These are phyloP conservation scores for Numida meleagris DNA, from an alignment of 2,113 vertebrate species.

Conservation along the genomic window DNA sequence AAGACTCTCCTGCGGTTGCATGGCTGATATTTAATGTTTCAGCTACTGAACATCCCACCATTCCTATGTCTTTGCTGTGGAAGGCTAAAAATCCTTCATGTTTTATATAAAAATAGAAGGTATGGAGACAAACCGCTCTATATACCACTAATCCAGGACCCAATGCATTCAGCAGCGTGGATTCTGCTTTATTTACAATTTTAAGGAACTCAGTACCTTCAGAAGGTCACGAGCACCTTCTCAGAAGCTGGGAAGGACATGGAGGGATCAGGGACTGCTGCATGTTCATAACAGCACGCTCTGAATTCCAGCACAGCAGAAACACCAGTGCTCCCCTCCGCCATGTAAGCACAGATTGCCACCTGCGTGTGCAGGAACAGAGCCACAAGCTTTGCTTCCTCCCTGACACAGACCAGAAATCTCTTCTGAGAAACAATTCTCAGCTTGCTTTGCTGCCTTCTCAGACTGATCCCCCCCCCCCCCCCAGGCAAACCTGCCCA, in stretches of 20 bases:
- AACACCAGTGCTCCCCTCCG: rapidly evolving
- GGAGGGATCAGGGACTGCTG: neutral
- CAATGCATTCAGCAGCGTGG: neutral
- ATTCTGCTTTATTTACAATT: neutral
- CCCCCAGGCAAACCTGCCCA: neutral
- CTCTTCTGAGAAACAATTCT: neutral
- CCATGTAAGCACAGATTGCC: neutral
- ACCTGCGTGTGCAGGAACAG: neutral
- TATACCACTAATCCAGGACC: neutral
- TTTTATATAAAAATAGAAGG: neutral
- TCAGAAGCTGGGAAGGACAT: neutral
- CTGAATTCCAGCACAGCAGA: neutral
- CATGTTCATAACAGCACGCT: rapidly evolving
- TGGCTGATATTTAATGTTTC: neutral
- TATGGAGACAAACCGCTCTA: neutral
- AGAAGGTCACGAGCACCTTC: neutral
- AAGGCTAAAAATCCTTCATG: conserved; percentile 32
- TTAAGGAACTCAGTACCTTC: neutral
- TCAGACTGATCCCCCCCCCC: neutral
- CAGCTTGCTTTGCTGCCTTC: neutral
- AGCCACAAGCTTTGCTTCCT: neutral
- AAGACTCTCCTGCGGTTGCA: neutral
- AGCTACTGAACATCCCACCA: neutral
- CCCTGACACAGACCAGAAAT: neutral
- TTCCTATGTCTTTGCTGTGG: neutral